Evolutionary conservation across 37 sponge, comb jelly and placozoan genomes (phyloP), one percentile per base, ranked within the genome.

Genomic region (Axinella damicornis): DNA sequence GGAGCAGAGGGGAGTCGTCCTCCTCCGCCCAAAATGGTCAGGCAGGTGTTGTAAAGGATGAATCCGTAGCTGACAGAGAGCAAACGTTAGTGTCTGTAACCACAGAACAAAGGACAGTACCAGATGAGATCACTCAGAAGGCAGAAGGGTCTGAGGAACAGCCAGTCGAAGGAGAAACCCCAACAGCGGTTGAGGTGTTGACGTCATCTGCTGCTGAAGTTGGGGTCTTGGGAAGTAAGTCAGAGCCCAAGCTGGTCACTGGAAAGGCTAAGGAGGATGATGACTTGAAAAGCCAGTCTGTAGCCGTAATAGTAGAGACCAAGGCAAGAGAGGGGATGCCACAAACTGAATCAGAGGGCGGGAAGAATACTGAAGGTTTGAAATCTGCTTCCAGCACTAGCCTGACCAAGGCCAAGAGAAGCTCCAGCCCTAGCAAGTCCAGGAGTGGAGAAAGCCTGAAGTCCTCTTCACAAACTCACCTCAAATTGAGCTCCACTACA

Each of bases 301-400:
- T 31, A 19, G 19, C 69, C 30, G 35, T 19, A 30, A 67, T 33
- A 5, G 12, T 5, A 12, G 28, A 32, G 4, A 32, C 19, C 6
- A 5, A 5, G 30, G 69, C 31, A 19, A 31, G 34, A 18, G 28
- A 34, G 35, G 69, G 35, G 30, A 31, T 1, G 19, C 20, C 34
- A 30, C 20, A 27, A 27, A 57, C 37, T 31, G 59, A 57, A n/a
- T 38, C 32, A 15, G 24, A 57, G 36, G 28, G 0, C 9, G 46
- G 6, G 5, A 56, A 30, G 61, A 35, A 19, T 16, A 76, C 36
- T 56, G 59, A 28, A 31, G 5, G 20, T 4, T 27, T 56, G 17
- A 56, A 38, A 76, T 76, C 76, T 19, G 57, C 59, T 57, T 76
- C 76, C 0, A 38, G 59, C 33, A 22, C 76, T 5, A 76, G 76